phyloP scores from a whole-genome alignment of 2,888 invertebrate genomes.

The Thysanoteuthis rhombus region DNA sequence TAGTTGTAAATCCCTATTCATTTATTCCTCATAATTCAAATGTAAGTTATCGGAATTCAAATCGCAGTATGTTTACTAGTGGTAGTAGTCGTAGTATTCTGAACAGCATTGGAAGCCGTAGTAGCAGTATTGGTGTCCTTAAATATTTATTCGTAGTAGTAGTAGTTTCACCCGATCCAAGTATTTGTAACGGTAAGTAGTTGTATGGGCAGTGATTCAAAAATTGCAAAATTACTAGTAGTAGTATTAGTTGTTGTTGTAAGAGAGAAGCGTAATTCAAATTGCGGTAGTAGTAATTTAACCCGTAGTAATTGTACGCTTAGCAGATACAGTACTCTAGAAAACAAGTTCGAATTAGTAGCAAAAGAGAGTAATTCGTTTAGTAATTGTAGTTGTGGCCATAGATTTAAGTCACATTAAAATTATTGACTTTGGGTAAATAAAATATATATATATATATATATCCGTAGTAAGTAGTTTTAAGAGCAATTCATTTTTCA shows the following conservation, averaged over 20 bases:
- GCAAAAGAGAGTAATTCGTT: background rate
- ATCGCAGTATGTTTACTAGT: background rate
- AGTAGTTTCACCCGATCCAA: background rate
- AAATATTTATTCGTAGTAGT: background rate
- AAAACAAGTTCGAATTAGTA: background rate
- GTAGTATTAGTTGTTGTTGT: background rate
- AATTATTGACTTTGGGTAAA: too few species aligned
- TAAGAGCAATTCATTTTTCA: too few species aligned
- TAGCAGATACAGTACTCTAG: too few species aligned
- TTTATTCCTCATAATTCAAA: background rate
- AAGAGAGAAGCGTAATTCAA: background rate
- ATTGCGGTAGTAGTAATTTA: too few species aligned
- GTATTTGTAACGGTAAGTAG: background rate
- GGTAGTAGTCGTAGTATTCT: background rate
- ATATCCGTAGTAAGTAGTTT: too few species aligned
- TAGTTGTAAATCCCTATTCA: background rate
- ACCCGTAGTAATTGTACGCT: too few species aligned
- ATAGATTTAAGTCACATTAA: too few species aligned
- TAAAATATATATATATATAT: too few species aligned
- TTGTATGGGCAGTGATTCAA: background rate
- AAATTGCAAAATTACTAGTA: background rate
- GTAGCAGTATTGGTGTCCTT: background rate
- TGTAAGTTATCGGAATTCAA: background rate
- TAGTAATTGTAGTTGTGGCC: background rate
- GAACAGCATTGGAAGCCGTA: background rate